These are phyloP conservation scores for Aphrophora alni DNA, from an alignment of 2,888 invertebrate species.

Conservation along the genomic window DNA sequence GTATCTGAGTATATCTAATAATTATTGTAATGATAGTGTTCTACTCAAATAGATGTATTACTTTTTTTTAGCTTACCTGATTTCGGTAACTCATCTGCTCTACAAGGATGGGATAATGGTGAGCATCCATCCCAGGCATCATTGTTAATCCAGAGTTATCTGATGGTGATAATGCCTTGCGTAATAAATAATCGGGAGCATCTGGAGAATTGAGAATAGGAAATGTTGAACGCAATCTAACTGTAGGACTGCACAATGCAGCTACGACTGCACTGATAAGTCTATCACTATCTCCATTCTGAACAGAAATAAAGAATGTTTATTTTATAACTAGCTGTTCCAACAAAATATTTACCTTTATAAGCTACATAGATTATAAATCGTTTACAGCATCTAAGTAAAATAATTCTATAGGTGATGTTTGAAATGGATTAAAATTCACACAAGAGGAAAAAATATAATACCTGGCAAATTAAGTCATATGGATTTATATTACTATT, in stretches of 20 bases:
- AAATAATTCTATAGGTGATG: too few species aligned
- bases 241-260: conserved; percentile 80
- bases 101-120: conserved; percentile 77
- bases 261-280: conserved; percentile 82
- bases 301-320: not conserved
- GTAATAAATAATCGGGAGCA: conserved; percentile 58
- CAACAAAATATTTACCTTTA: too few species aligned
- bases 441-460: too few species aligned
- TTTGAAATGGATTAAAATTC: too few species aligned
- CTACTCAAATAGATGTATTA: too few species aligned
- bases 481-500: too few species aligned
- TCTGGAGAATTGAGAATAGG: conserved; percentile 66
- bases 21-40: too few species aligned
- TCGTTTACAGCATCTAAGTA: too few species aligned
- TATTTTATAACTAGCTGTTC: too few species aligned
- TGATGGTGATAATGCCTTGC: conserved; percentile 68
- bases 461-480: too few species aligned
- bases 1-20: too few species aligned
- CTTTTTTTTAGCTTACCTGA: conserved; percentile 56
- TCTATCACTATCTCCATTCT: conserved; percentile 60
- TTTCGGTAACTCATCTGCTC: conserved; percentile 79
- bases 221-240: conserved; percentile 76
- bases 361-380: too few species aligned
- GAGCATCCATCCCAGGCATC: conserved; percentile 70
- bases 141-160: conserved; percentile 72